A percentile compares a stretch with the other conserved stretches of the same genome.
These are phyloP conservation scores for Callocephalon fimbriatum DNA, from an alignment of 2,113 vertebrate genomes.

Conservation along the genomic window DNA sequence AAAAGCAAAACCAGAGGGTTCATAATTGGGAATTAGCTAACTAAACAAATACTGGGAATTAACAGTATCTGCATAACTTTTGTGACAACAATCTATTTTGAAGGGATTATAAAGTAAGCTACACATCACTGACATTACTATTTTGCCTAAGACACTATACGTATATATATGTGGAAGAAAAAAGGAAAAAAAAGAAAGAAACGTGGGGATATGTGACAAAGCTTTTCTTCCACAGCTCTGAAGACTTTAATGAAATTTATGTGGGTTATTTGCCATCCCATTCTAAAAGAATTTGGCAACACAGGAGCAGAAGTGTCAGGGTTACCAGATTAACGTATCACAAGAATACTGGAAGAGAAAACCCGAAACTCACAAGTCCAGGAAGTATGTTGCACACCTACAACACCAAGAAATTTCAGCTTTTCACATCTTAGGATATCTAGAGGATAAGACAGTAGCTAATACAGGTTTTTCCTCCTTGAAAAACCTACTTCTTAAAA, in stretches of 20 bases:
- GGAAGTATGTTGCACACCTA: not conserved
- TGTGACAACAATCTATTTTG: not conserved
- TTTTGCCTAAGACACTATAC: not conserved
- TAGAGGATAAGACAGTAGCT: not conserved
- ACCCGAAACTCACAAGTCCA: fast-evolving
- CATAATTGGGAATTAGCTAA: not conserved
- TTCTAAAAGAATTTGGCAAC: not conserved
- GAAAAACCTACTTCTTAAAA: not conserved
- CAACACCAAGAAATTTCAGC: not conserved
- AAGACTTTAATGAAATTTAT: not conserved
- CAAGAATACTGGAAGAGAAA: not conserved
- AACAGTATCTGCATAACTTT: not conserved
- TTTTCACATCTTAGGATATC: not conserved
- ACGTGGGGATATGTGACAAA: not conserved
- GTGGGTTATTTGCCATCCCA: not conserved
- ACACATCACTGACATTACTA: not conserved
- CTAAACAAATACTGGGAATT: not conserved
- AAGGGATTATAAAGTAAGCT: not conserved
- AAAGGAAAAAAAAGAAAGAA: not conserved
- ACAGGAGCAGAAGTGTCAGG: not conserved
- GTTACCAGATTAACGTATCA: not conserved
- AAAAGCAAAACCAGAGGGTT: not conserved
- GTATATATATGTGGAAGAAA: not conserved
- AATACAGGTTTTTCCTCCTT: not conserved
- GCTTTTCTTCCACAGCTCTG: not conserved